phyloP scores from a whole-genome alignment of 2,888 invertebrate species.

The Euzophera pinguis region DNA sequence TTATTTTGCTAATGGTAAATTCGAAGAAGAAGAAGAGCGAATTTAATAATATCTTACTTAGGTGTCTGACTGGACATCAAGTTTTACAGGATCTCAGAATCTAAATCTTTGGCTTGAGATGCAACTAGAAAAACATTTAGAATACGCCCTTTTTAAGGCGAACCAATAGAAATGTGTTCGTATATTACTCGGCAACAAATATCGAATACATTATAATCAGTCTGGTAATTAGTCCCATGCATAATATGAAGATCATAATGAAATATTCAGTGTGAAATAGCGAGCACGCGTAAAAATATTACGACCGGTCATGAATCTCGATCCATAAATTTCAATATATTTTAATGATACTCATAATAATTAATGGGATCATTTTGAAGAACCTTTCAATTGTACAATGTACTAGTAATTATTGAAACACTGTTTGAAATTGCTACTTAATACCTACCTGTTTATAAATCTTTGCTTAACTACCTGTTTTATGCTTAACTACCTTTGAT shows the following conservation, averaged over 20 bases:
- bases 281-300: constrained; percentile 30
- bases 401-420: not conserved
- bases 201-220: not conserved
- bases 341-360: constrained; percentile 12
- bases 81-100: too few species aligned
- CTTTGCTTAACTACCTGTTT: constrained; percentile 1
- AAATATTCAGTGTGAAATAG: constrained; percentile 69
- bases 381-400: too few species aligned
- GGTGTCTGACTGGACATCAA: too few species aligned
- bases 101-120: too few species aligned
- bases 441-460: not conserved
- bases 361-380: too few species aligned
- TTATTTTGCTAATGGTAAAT: too few species aligned
- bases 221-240: constrained; percentile 38
- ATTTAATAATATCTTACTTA: too few species aligned
- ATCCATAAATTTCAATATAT: constrained; percentile 55
- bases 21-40: too few species aligned
- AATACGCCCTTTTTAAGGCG: too few species aligned
- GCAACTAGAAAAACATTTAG: too few species aligned
- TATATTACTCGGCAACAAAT: too few species aligned
- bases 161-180: too few species aligned
- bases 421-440: not conserved
- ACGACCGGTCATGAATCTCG: constrained; percentile 44
- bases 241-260: constrained; percentile 61
- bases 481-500: constrained; percentile 1